These are phyloP conservation scores for Cliona cf. orientalis DNA, from an alignment of 37 sponge, comb jelly and placozoan genomes.

Conservation along the genomic window DNA sequence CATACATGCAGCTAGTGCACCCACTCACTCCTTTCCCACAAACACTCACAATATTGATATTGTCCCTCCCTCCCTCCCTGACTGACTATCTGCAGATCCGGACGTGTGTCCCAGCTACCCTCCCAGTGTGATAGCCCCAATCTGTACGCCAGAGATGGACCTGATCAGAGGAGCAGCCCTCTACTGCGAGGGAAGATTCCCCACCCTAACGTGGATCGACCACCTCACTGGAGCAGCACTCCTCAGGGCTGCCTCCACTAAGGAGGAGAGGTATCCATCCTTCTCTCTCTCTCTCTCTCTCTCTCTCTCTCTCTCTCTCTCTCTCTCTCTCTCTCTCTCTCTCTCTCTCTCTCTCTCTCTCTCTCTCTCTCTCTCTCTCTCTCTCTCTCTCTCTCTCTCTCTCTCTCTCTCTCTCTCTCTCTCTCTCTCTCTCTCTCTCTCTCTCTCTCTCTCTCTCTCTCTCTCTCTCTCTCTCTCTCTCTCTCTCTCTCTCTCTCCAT, in stretches of 20 bases:
- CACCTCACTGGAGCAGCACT: constrained; percentile 59
- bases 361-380: neutral
- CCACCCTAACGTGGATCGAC: constrained; percentile 79
- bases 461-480: neutral
- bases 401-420: neutral
- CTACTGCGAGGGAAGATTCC: constrained; percentile 80
- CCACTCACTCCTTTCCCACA: no score
- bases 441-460: neutral
- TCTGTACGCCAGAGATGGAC: constrained; percentile 73
- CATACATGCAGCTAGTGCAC: neutral
- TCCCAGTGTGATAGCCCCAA: constrained; percentile 62
- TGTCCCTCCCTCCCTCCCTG: neutral
- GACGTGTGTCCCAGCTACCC: constrained; percentile 78
- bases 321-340: neutral
- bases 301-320: neutral
- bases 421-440: neutral
- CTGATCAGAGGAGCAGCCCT: constrained; percentile 60
- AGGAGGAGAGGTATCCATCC: constrained; percentile 47
- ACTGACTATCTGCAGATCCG: constrained; percentile 45
- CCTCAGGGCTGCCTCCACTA: constrained; percentile 73
- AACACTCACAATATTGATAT: neutral
- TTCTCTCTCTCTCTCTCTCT: neutral
- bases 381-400: neutral
- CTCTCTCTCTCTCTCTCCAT: neutral
- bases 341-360: neutral